Conservation (phyloP, 2,888 invertebrate species). For the Coenonympha glycerion region DNA sequence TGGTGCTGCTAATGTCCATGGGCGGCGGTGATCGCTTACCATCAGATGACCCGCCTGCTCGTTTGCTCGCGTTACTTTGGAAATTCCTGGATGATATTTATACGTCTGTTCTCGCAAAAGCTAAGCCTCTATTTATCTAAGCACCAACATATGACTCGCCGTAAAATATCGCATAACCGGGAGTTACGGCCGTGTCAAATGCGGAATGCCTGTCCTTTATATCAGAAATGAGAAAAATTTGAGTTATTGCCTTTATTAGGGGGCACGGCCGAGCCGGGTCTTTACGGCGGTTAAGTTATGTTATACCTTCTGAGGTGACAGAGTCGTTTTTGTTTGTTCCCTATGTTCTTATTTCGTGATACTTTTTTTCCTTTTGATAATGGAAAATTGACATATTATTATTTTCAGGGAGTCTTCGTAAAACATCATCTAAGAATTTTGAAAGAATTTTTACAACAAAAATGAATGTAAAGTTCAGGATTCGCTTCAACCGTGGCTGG, state of each 20-base stretch:
- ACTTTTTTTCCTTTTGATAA: background rate
- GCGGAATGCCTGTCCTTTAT: constrained; percentile 10
- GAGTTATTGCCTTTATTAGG: constrained; percentile 15
- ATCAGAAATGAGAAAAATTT: constrained; percentile 15
- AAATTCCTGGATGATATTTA: no score
- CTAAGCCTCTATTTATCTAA: constrained; percentile 7
- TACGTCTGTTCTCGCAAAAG: background rate
- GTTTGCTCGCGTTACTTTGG: no score
- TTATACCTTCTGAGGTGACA: constrained; percentile 1
- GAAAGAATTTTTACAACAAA: no score
- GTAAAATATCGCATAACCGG: constrained; percentile 11
- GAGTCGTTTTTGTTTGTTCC: constrained; percentile 1
- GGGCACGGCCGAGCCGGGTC: background rate
- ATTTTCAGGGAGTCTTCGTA: no score
- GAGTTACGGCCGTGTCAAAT: constrained; percentile 8
- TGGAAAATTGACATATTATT: background rate
- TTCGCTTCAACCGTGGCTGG: no score
- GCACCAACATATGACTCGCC: constrained; percentile 1
- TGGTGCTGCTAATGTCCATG: no score
- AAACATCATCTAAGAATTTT: no score
- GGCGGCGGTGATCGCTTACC: no score
- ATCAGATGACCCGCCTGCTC: no score
- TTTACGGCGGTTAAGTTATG: no score
- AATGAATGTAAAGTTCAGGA: no score
- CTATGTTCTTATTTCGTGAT: background rate